Evolutionary conservation across 2,113 vertebrate species (phyloP), one percentile per base, ranked within the genome.

Genomic region (Pholis gunnellus): DNA sequence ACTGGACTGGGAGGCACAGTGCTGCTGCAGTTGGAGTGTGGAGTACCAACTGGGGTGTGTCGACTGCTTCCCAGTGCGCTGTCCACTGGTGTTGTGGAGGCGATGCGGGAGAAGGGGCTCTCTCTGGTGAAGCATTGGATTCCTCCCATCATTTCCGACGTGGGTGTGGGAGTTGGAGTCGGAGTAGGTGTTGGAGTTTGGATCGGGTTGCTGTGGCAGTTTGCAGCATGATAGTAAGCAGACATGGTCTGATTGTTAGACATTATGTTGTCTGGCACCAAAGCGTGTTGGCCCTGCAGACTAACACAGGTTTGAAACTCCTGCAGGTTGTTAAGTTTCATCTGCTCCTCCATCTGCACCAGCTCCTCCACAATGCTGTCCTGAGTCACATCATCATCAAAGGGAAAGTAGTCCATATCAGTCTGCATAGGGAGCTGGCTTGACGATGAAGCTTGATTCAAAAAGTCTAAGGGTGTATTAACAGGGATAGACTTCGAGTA

Each of bases 281-380:
- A 84, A 18, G 94, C 29, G 0, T 96, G 92, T 69, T 96, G 97
- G 81, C 86, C 94, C 85, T 96, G 97, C 50, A 97, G 88, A 1
- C 95, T 36, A 87, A 95, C 94, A 85, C 96, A 96, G 79, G 91
- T 86, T 25, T 96, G 73, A 0, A 97, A 97, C 69, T 94, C 83
- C 89, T 97, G 97, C 65, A 97, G 93, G 67, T 88, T 96, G 82
- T 93, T 97, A 83, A 98, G 94, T 25, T 98, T 97, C 97, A 99
- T 99, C 79, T 99, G 98, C 93, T 99, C 97, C 83, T 99, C 98
- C 98, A 99, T 99, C 87, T 98, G 97, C 85, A 99, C 98, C 87
- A 99, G 94, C 90, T 99, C 98, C 92, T 99, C 98, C 82, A 99
- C 98, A 60, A 99, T 99, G 94, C 98, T 99, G 87, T 99, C 98